Evolutionary conservation across 64 coral and sea anemone genomes (phyloP).

Genomic region (Stylophora pistillata): DNA sequence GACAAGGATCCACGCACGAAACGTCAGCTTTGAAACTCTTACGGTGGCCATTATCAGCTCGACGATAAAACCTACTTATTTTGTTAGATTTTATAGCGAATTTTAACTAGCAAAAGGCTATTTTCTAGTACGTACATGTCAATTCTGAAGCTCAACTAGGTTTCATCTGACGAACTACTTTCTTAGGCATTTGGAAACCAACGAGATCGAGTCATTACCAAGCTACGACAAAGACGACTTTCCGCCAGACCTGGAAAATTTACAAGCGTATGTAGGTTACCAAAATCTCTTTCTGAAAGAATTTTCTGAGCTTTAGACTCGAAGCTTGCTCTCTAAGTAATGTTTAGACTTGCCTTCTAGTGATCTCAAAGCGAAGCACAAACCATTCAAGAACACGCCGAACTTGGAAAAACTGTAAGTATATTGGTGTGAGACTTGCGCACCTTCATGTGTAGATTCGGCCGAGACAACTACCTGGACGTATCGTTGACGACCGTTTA

Average conservation of each 20-base stretch:
- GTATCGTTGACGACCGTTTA: too few relatives aligned
- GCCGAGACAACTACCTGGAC: too few relatives aligned
- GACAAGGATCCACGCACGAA: too few relatives aligned
- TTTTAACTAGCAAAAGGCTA: too few relatives aligned
- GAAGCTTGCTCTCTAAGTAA: too few relatives aligned
- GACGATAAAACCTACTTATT: too few relatives aligned
- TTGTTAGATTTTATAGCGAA: too few relatives aligned
- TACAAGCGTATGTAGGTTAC: conserved; percentile 61
- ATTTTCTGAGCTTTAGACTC: background rate
- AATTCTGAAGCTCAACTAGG: background rate
- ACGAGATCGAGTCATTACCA: conserved; percentile 57
- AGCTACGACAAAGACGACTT: conserved; percentile 81
- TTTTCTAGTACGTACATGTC: too few relatives aligned
- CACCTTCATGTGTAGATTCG: too few relatives aligned
- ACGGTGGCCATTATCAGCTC: too few relatives aligned
- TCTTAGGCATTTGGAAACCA: conserved; percentile 75
- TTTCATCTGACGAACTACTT: background rate
- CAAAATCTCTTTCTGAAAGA: background rate
- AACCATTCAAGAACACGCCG: conserved; percentile 74
- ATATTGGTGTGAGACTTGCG: background rate
- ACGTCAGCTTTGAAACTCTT: too few relatives aligned
- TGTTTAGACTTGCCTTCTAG: conserved; percentile 30
- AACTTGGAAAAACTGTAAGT: conserved; percentile 77
- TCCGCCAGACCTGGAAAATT: conserved; percentile 67
- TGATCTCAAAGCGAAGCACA: conserved; percentile 70